Conservation (phyloP, 2,797 vertebrate genomes). For the Crypturellus tataupa region DNA sequence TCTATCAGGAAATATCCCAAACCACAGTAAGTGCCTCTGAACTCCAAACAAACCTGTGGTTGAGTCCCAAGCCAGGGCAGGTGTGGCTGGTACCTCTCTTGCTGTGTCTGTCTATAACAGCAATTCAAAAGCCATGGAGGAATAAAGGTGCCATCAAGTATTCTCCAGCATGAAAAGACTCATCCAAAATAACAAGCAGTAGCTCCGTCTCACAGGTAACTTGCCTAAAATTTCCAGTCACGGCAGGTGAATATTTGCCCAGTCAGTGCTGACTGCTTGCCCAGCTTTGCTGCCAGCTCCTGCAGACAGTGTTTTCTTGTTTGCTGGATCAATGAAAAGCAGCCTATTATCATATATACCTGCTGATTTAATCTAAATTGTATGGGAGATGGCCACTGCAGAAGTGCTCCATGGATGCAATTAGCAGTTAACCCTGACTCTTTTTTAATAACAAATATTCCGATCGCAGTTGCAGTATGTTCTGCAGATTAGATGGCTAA, state of each 20-base stretch:
- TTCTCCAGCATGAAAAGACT: neutral
- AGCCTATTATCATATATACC: constrained; percentile 14
- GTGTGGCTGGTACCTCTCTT: neutral
- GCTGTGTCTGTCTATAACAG: neutral
- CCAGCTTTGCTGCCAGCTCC: neutral
- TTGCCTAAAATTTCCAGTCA: neutral
- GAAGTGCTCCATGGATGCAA: constrained; percentile 5
- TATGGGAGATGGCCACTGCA: neutral
- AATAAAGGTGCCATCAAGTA: neutral
- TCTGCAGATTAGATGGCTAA: neutral
- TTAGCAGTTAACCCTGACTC: constrained; percentile 13
- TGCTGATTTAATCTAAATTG: constrained; percentile 49
- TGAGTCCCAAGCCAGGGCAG: neutral
- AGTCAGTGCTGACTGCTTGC: neutral
- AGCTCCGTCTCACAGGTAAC: neutral
- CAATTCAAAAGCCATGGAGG: fast-evolving
- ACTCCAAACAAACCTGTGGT: neutral
- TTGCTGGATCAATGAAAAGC: constrained; percentile 2
- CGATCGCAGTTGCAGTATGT: neutral
- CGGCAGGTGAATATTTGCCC: neutral
- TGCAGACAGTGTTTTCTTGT: neutral
- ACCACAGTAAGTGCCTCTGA: neutral
- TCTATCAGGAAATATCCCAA: too few relatives aligned
- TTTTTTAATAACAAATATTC: constrained; percentile 4
- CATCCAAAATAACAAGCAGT: fast-evolving